phyloP scores from a whole-genome alignment of 2,113 vertebrate genomes.

The Daboia siamensis region DNA sequence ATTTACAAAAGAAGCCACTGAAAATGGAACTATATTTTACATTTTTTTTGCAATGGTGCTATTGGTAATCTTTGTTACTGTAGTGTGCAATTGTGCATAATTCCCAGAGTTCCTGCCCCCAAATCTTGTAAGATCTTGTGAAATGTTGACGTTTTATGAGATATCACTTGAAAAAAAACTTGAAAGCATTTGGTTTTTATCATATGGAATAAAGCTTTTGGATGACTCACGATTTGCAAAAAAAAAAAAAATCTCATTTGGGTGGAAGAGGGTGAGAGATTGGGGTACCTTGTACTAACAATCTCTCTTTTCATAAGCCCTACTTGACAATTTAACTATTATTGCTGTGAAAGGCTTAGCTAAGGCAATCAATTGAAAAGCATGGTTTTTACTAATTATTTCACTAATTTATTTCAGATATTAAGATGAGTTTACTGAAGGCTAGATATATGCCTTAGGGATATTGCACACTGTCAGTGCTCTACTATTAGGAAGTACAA shows the following conservation, averaged over 20 bases:
- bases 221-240: not conserved
- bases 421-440: not conserved
- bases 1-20: not conserved
- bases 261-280: too few relatives aligned
- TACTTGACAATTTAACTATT: not conserved
- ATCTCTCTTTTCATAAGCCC: not conserved
- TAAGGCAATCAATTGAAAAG: not conserved
- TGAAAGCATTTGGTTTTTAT: not conserved
- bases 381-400: not conserved
- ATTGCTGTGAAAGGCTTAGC: not conserved
- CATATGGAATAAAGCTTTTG: not conserved
- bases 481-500: not conserved
- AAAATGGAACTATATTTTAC: not conserved
- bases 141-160: not conserved
- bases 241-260: not conserved
- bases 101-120: not conserved
- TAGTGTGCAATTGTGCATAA: not conserved
- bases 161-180: not conserved
- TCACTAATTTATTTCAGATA: not conserved
- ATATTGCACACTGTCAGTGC: not conserved
- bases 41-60: not conserved
- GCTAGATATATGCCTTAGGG: not conserved
- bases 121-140: not conserved
- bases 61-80: not conserved
- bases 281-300: not conserved